A percentile compares a stretch with the other conserved stretches of the same genome.
Evolutionary conservation across 2,797 vertebrate genomes (phyloP).

Genomic region (Picus viridis): DNA sequence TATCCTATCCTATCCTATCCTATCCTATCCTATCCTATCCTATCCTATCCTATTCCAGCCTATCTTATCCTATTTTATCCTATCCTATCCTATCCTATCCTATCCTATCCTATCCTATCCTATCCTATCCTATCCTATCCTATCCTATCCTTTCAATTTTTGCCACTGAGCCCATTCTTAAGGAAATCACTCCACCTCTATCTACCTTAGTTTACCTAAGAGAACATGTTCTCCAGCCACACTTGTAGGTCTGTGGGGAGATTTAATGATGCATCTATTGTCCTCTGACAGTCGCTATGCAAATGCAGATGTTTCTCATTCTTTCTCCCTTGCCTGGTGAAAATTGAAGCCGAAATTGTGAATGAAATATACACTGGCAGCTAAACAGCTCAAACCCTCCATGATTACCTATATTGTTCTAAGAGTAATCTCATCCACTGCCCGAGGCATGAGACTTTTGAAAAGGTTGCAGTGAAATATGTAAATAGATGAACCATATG

Average conservation of each 20-base stretch:
- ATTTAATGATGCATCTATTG: not conserved
- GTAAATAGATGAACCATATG: slow-evolving; percentile 64
- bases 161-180: not conserved
- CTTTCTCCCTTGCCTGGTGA: slow-evolving; percentile 2
- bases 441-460: slow-evolving; percentile 8
- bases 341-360: slow-evolving; percentile 35
- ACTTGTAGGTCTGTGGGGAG: not conserved
- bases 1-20: too few species aligned
- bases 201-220: not conserved
- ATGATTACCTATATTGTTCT: slow-evolving; percentile 1
- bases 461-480: slow-evolving; percentile 60
- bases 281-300: not conserved
- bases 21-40: too few species aligned
- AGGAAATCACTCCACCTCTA: not conserved
- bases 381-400: slow-evolving; percentile 20
- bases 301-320: slow-evolving; percentile 35
- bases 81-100: too few species aligned
- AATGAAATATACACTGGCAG: slow-evolving; percentile 29
- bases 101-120: too few species aligned
- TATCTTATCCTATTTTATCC: too few species aligned
- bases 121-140: too few species aligned
- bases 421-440: slow-evolving; percentile 40
- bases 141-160: not conserved
- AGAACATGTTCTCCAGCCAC: not conserved
- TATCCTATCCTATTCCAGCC: too few species aligned